Conservation (phyloP, 2,797 vertebrate species). For the Crypturellus tataupa region DNA sequence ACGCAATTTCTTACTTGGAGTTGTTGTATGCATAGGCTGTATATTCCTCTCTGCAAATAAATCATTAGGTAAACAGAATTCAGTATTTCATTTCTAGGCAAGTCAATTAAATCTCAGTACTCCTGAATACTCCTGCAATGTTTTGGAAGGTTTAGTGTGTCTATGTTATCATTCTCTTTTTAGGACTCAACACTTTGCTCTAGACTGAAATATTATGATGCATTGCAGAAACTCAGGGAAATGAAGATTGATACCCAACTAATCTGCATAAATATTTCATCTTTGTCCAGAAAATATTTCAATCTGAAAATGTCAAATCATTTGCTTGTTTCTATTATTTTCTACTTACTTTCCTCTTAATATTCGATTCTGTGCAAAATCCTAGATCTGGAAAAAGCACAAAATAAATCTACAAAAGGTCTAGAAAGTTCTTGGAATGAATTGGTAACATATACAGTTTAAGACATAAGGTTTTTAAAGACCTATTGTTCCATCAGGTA, state of each 20-base stretch:
- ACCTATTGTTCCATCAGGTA: no score
- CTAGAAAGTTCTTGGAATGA: neutral
- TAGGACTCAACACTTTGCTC: neutral
- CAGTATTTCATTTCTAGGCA: neutral
- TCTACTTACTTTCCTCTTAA: neutral
- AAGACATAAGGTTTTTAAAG: neutral
- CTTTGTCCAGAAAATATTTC: neutral
- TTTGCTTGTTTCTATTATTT: neutral
- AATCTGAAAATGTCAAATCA: neutral
- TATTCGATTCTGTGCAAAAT: neutral
- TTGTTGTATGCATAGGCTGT: neutral
- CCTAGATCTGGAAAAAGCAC: neutral
- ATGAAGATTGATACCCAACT: neutral
- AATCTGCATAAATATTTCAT: neutral
- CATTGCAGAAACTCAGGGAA: neutral
- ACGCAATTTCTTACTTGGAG: neutral
- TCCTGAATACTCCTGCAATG: neutral
- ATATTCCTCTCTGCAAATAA: neutral
- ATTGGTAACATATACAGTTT: fast-evolving
- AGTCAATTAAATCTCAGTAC: neutral
- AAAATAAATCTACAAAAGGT: neutral
- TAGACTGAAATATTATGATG: neutral
- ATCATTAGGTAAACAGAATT: neutral
- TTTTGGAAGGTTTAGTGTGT: neutral
- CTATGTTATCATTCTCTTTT: neutral